phyloP scores from a whole-genome alignment of 2,113 vertebrate species.

The Acanthisitta chloris region DNA sequence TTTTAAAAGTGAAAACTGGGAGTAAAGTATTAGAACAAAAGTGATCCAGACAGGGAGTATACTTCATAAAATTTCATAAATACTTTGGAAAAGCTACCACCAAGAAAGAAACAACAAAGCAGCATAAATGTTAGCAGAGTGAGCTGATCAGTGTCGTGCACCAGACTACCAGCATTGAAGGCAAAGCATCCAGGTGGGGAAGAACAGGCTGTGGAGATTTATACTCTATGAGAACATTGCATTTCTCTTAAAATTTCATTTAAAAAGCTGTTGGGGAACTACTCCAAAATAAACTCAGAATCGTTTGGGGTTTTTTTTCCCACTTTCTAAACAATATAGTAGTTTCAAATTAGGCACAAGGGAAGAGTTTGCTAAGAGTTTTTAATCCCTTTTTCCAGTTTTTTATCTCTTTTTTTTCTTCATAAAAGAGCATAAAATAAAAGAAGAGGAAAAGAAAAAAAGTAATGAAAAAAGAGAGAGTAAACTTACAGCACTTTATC shows the following conservation, averaged over 20 bases:
- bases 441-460: background rate
- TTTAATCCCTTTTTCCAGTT: background rate
- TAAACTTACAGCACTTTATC: background rate
- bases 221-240: background rate
- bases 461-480: background rate
- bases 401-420: background rate
- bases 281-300: background rate
- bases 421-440: background rate
- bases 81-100: background rate
- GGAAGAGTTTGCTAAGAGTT: background rate
- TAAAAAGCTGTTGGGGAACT: background rate
- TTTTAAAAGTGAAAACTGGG: background rate
- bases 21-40: background rate
- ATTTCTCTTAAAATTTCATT: constrained; percentile 22
- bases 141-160: constrained; percentile 9
- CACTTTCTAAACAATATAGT: background rate
- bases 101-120: constrained; percentile 28
- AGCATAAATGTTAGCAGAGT: background rate
- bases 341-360: background rate
- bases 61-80: background rate
- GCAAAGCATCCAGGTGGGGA: background rate
- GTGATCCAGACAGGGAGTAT: background rate
- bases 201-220: background rate
- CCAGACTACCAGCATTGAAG: background rate
- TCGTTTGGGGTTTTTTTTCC: background rate